phyloP scores from a whole-genome alignment of 2,888 invertebrate genomes.

The Coelinius sp. region DNA sequence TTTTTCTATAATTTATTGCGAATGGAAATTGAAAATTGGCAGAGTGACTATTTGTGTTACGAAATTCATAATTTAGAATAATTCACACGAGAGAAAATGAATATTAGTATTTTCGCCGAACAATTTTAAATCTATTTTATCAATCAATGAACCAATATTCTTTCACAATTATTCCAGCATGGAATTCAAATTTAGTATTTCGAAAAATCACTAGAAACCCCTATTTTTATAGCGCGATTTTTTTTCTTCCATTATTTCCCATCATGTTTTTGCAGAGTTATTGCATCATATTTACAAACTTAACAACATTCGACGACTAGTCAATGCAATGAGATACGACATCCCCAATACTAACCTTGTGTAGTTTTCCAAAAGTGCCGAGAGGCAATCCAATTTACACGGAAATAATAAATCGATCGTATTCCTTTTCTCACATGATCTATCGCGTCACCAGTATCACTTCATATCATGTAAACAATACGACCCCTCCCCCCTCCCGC shows the following conservation, averaged over 20 bases:
- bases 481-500: not conserved
- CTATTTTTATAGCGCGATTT: not conserved
- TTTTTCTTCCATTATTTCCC: not conserved
- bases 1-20: not conserved
- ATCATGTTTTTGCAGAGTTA: not conserved
- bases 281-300: not conserved
- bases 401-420: slow-evolving; percentile 40
- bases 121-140: no score
- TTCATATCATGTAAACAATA: slow-evolving; percentile 22
- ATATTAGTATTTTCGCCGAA: no score
- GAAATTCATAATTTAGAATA: no score
- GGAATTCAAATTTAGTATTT: no score
- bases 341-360: slow-evolving; percentile 3
- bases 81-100: no score
- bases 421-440: slow-evolving; percentile 26
- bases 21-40: not conserved
- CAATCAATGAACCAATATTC: not conserved
- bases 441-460: slow-evolving; percentile 7
- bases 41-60: no score
- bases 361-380: slow-evolving; percentile 16
- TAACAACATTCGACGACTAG: slow-evolving; percentile 1
- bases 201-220: no score
- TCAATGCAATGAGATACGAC: not conserved
- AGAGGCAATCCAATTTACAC: slow-evolving; percentile 41
- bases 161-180: no score